These are phyloP conservation scores for Galagoides demidoff DNA, from an alignment of 2,797 vertebrate genomes.

Conservation along the genomic window DNA sequence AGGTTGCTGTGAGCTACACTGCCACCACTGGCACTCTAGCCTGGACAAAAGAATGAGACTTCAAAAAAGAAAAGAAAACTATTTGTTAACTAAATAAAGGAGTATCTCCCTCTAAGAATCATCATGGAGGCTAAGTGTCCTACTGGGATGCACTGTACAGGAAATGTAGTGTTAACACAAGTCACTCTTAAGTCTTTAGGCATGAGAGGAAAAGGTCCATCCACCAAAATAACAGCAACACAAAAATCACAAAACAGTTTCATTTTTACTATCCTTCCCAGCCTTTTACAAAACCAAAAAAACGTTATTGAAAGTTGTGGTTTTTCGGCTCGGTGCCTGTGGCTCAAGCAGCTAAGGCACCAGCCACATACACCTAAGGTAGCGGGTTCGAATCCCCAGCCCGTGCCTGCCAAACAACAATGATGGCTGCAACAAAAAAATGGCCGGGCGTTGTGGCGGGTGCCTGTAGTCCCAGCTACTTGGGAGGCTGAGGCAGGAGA, in stretches of 20 bases:
- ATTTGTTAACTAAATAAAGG: slow-evolving; percentile 48
- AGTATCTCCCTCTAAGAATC: neutral
- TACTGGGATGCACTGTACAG: neutral
- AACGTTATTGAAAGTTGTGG: neutral
- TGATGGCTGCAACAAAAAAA: too few relatives aligned
- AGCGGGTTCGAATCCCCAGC: too few relatives aligned
- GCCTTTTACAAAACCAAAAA: neutral
- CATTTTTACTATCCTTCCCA: slow-evolving; percentile 35
- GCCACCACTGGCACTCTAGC: too few relatives aligned
- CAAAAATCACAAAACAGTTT: slow-evolving; percentile 57
- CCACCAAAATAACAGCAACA: slow-evolving; percentile 48
- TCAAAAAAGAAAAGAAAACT: neutral
- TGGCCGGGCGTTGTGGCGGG: too few relatives aligned
- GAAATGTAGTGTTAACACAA: neutral
- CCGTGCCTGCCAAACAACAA: too few relatives aligned
- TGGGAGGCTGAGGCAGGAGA: too few relatives aligned
- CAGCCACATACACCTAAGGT: too few relatives aligned
- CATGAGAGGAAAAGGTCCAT: neutral
- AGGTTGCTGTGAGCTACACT: too few relatives aligned
- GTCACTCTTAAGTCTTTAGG: neutral
- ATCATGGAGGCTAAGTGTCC: neutral
- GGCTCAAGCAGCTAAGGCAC: too few relatives aligned
- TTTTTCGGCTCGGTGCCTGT: too few relatives aligned
- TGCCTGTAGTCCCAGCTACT: too few relatives aligned
- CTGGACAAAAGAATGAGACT: too few relatives aligned